Evolutionary conservation across 2,113 vertebrate genomes (phyloP).

Genomic region (Psettodes erumei): DNA sequence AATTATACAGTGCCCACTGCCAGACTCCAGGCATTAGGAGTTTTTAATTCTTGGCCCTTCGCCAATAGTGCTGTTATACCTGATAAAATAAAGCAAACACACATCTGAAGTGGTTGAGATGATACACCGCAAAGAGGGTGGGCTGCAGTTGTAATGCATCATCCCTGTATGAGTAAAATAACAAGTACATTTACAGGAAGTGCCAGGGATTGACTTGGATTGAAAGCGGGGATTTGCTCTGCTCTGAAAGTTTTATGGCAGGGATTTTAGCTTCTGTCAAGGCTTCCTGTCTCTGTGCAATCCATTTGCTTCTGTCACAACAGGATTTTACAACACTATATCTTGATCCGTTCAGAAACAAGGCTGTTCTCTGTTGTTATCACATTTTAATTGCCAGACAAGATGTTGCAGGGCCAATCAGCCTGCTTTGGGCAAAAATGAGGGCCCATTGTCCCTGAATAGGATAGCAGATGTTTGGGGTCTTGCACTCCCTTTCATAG

Average conservation of each 20-base stretch:
- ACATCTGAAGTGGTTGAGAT: slow-evolving; percentile 12
- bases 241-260: slow-evolving; percentile 49
- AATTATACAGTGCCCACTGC: slow-evolving; percentile 1
- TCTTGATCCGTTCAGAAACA: slow-evolving; percentile 23
- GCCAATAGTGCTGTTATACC: slow-evolving; percentile 3
- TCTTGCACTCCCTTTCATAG: slow-evolving; percentile 37
- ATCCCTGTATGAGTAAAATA: slow-evolving; percentile 21
- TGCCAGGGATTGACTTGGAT: slow-evolving; percentile 17
- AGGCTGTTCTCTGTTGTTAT: slow-evolving; percentile 48
- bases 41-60: slow-evolving; percentile 36
- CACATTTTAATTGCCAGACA: slow-evolving; percentile 48
- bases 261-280: slow-evolving; percentile 36
- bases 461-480: slow-evolving; percentile 71
- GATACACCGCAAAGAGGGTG: slow-evolving; percentile 7
- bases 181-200: slow-evolving; percentile 23
- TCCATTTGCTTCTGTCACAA: slow-evolving; percentile 46
- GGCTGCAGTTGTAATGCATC: slow-evolving; percentile 1
- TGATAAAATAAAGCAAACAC: slow-evolving; percentile 11
- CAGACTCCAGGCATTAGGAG: slow-evolving; percentile 32
- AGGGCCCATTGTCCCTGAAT: slow-evolving; percentile 46
- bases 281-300: slow-evolving; percentile 29
- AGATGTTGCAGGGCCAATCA: slow-evolving; percentile 48
- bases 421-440: slow-evolving; percentile 18
- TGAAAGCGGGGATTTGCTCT: slow-evolving; percentile 46
- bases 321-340: slow-evolving; percentile 27